These are phyloP conservation scores for Pelosia muscerda DNA, from an alignment of 2,888 invertebrate genomes.

Conservation along the genomic window DNA sequence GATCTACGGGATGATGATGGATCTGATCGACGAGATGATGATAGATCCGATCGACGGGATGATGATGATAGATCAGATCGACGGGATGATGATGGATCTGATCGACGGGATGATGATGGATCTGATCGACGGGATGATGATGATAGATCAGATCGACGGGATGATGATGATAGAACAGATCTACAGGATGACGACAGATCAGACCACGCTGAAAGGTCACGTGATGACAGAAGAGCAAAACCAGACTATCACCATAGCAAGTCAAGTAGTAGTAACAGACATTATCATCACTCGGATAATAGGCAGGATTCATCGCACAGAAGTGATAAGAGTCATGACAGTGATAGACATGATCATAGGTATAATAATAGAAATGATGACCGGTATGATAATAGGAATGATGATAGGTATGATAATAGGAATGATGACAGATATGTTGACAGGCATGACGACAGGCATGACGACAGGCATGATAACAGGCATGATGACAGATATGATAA, in stretches of 20 bases:
- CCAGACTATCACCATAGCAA: neutral
- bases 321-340: neutral
- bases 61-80: neutral
- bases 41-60: neutral
- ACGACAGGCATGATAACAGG: neutral
- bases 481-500: neutral
- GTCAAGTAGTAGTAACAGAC: neutral
- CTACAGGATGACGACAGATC: conserved; percentile 15
- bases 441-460: neutral
- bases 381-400: neutral
- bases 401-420: neutral
- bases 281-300: neutral
- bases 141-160: neutral
- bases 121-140: conserved; percentile 19
- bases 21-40: conserved; percentile 16
- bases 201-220: neutral
- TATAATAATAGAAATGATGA: too few species aligned
- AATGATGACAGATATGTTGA: neutral
- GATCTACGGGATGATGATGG: neutral
- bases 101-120: neutral
- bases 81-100: conserved; percentile 17
- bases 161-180: too few species aligned
- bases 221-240: conserved; percentile 8
- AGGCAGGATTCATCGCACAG: neutral
- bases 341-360: neutral